phyloP scores from a whole-genome alignment of 2,888 invertebrate species.

The Congeria kusceri region DNA sequence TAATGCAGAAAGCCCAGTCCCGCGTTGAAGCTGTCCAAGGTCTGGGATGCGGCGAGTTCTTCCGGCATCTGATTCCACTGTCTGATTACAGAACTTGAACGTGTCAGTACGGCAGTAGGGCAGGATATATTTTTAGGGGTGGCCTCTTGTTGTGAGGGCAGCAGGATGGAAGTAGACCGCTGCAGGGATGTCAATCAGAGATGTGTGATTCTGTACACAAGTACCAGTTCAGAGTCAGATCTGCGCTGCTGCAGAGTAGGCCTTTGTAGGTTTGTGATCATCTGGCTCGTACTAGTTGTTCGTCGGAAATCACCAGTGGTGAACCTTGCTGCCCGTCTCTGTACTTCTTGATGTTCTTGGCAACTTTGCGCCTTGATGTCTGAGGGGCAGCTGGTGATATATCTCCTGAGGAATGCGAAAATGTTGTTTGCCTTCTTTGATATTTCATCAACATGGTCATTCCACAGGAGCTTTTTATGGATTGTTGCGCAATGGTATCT shows the following conservation, averaged over 20 bases:
- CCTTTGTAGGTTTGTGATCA: not conserved
- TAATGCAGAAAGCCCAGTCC: no score
- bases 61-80: no score
- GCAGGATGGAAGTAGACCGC: no score
- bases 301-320: not conserved
- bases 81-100: no score
- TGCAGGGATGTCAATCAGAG: no score
- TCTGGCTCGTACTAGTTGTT: not conserved
- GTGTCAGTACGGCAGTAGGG: no score
- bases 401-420: conserved; percentile 10
- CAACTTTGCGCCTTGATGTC: not conserved
- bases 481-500: conserved; percentile 11
- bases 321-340: conserved; percentile 8
- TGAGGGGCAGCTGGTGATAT: conserved; percentile 8
- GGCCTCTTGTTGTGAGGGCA: no score
- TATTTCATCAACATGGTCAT: not conserved
- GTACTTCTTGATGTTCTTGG: conserved; percentile 1
- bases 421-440: conserved; percentile 18
- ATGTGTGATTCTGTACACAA: no score
- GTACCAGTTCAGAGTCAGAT: no score
- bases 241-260: not conserved
- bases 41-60: no score
- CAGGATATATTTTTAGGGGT: no score
- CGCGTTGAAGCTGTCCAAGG: no score
- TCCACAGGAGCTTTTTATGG: conserved; percentile 1